phyloP scores from a whole-genome alignment of 2,888 invertebrate species.

The Drosophila flavopinicola region DNA sequence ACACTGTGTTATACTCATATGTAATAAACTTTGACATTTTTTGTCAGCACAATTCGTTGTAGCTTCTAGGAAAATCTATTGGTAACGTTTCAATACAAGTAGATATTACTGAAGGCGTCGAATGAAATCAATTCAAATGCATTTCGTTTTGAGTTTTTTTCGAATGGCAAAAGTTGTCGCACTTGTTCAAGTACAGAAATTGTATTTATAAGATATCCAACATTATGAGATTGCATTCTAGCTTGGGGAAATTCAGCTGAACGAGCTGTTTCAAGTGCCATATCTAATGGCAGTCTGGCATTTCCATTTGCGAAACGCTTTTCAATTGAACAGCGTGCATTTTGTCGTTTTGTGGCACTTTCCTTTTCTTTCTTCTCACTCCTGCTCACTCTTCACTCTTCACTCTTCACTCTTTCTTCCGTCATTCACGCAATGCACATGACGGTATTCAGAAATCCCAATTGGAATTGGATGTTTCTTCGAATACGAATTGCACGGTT shows the following conservation, averaged over 20 bases:
- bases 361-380: neutral
- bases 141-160: too few species aligned
- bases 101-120: too few species aligned
- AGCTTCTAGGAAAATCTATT: too few species aligned
- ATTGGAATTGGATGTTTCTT: conserved; percentile 10
- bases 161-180: too few species aligned
- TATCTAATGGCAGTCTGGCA: neutral
- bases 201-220: too few species aligned
- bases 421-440: conserved; percentile 15
- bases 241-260: neutral
- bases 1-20: too few species aligned
- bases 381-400: too few species aligned
- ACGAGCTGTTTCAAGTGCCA: conserved; percentile 5
- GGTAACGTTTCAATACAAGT: too few species aligned
- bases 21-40: too few species aligned
- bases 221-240: neutral
- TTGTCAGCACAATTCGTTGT: too few species aligned
- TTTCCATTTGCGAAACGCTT: conserved; percentile 14
- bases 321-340: conserved; percentile 9
- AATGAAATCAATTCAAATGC: too few species aligned
- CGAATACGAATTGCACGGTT: conserved; percentile 43
- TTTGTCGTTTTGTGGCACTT: conserved; percentile 9
- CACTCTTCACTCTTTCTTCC: neutral
- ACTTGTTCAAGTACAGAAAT: too few species aligned
- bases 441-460: conserved; percentile 15